phyloP scores from a whole-genome alignment of 1,140 invertebrate species.

The Neodiprion lecontei region DNA sequence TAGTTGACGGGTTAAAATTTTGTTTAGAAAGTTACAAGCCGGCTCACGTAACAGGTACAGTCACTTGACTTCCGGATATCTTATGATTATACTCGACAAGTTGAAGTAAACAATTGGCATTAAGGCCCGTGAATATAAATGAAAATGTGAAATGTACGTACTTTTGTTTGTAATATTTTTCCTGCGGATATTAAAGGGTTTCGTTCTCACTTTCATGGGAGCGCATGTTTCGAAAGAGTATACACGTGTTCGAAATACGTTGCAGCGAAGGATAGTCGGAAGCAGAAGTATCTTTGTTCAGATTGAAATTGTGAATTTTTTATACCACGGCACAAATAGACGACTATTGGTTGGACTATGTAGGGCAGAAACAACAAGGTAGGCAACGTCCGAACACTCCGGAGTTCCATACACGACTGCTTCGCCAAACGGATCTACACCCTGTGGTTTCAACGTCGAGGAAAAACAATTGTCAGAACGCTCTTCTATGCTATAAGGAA shows the following conservation, averaged over 20 bases:
- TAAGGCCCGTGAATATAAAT: no score
- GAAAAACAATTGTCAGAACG: neutral
- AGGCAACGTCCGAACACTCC: conserved; percentile 6
- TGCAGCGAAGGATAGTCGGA: neutral
- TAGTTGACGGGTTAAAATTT: no score
- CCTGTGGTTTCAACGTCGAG: neutral
- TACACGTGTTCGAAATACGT: neutral
- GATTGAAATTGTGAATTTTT: neutral
- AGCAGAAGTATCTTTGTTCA: neutral
- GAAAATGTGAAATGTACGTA: neutral
- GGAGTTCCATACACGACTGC: conserved; percentile 6
- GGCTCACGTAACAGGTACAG: no score
- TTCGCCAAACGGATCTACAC: conserved; percentile 3
- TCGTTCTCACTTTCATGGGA: neutral
- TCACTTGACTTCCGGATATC: no score
- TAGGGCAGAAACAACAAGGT: conserved; percentile 1
- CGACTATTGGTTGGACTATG: neutral
- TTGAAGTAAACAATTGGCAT: no score
- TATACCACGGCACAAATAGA: neutral
- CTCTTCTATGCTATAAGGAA: neutral
- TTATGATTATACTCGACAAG: no score
- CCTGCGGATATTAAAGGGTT: neutral
- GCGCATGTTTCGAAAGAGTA: neutral
- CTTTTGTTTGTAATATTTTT: neutral
- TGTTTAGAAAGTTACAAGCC: no score